Base-by-base conservation (phyloP, 2,888 invertebrate species). In the Aspidiotus destructor region DNA sequence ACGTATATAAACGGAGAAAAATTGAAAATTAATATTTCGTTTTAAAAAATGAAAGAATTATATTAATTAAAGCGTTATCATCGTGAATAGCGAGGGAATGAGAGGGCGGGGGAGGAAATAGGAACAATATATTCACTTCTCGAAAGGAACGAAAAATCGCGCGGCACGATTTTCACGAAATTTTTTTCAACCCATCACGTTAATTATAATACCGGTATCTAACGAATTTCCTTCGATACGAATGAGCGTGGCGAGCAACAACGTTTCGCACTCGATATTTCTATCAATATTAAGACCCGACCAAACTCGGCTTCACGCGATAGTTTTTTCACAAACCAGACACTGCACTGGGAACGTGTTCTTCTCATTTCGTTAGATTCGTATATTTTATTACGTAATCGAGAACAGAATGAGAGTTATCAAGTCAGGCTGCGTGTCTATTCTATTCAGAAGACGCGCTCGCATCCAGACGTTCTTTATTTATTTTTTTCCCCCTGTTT, bases 351-450 rank as follows among this genome's bases (percentile, higher is more conserved):
- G 28, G 67, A 67, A 60, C 58, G 41, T 58, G 57, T 58, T 67
- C 58, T 48, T 41, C 55, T 57, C 58, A 44, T 67, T 60, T 67
- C 60, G 48, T 67, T 67, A 48, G 42, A 28, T 28, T 48, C n/a
- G n/a, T 11, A 63, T 63, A 54, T 52, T 28, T 67, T 58, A 67
- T 67, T 67, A 67, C 67, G 67, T 67, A 67, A 67, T 60, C 48
- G 48, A n/a, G 48, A 48, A 48, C 48, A 57, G 67, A 67, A 67
- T 44, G 28, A 60, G 67, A 67, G 58, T 44, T 13, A 48, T 48
- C 48, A 48, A 48, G 48, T 48, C 48, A n/a, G n/a, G 48, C n/a
- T n/a, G 48, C 48, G 28, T 6, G 48, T 48, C 48, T n/a, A 60
- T 44, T 48, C 57, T 48, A 28, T 28, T 28, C 28, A 63, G 54